Percentiles rank a stretch among this genome's conserved stretches.
phyloP scores from a whole-genome alignment of 2,888 invertebrate species.

The Spicauda simplicius region DNA sequence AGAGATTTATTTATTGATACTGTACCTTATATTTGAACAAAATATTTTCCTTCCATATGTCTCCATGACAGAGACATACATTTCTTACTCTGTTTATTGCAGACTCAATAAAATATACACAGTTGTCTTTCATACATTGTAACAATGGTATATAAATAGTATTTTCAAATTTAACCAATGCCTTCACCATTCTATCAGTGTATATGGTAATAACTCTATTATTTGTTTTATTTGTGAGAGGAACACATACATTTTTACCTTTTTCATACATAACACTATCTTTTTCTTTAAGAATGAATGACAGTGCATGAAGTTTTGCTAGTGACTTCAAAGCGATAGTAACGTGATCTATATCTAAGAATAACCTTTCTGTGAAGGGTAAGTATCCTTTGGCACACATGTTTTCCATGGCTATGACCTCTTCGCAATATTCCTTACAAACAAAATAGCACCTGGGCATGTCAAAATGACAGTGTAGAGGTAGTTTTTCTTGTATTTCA shows the following conservation, averaged over 20 bases:
- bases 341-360: slow-evolving; percentile 66
- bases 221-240: slow-evolving; percentile 59
- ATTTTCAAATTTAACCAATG: slow-evolving; percentile 55
- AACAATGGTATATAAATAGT: slow-evolving; percentile 59
- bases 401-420: slow-evolving; percentile 67
- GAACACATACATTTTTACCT: slow-evolving; percentile 58
- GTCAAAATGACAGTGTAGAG: slow-evolving; percentile 45
- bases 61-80: slow-evolving; percentile 73
- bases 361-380: slow-evolving; percentile 56
- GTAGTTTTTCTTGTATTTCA: slow-evolving; percentile 51
- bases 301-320: slow-evolving; percentile 70
- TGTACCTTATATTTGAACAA: slow-evolving; percentile 71
- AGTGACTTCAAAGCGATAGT: slow-evolving; percentile 59
- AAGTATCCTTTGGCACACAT: slow-evolving; percentile 62
- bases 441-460: slow-evolving; percentile 65
- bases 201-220: slow-evolving; percentile 67
- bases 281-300: slow-evolving; percentile 60
- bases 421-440: slow-evolving; percentile 62
- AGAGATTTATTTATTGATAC: not conserved
- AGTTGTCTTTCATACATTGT: slow-evolving; percentile 54
- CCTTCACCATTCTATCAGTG: slow-evolving; percentile 66
- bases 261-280: slow-evolving; percentile 53
- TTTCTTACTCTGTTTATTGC: slow-evolving; percentile 49
- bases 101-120: slow-evolving; percentile 52
- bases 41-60: slow-evolving; percentile 79